phyloP scores from a whole-genome alignment of 2,113 vertebrate genomes.

The Rostratula benghalensis region DNA sequence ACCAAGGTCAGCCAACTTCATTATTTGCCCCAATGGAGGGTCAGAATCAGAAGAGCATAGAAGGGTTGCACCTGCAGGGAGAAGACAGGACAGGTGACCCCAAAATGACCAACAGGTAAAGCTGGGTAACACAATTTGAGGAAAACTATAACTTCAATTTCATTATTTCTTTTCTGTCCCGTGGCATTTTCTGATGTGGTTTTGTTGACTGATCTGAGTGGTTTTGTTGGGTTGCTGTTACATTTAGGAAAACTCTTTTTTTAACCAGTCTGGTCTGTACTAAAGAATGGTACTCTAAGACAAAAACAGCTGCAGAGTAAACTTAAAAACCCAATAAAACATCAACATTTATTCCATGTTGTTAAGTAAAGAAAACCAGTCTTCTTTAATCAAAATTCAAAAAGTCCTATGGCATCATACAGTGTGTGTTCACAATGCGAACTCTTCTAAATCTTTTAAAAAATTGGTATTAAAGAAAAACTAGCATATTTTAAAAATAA shows the following conservation, averaged over 20 bases:
- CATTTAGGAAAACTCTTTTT: not conserved
- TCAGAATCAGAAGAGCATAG: not conserved
- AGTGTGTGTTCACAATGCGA: not conserved
- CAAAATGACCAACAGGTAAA: not conserved
- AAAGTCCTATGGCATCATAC: not conserved
- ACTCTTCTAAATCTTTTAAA: not conserved
- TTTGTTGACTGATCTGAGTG: not conserved
- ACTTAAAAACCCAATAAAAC: not conserved
- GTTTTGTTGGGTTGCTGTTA: not conserved
- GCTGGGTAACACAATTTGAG: not conserved
- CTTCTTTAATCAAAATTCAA: not conserved
- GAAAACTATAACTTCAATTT: not conserved
- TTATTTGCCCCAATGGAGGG: not conserved
- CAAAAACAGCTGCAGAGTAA: not conserved
- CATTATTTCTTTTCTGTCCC: not conserved
- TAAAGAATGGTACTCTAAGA: not conserved
- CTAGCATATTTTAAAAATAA: not conserved
- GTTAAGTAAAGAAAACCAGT: not conserved
- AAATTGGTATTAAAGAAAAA: accelerated
- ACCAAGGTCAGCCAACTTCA: not conserved
- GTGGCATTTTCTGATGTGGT: not conserved
- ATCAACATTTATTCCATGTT: not conserved
- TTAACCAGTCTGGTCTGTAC: not conserved
- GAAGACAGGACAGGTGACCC: not conserved
- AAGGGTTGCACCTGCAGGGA: not conserved